A percentile compares a stretch with the other conserved stretches of the same genome.
Evolutionary conservation across 2,888 invertebrate genomes (phyloP).

Genomic region (Anthrax anthrax): DNA sequence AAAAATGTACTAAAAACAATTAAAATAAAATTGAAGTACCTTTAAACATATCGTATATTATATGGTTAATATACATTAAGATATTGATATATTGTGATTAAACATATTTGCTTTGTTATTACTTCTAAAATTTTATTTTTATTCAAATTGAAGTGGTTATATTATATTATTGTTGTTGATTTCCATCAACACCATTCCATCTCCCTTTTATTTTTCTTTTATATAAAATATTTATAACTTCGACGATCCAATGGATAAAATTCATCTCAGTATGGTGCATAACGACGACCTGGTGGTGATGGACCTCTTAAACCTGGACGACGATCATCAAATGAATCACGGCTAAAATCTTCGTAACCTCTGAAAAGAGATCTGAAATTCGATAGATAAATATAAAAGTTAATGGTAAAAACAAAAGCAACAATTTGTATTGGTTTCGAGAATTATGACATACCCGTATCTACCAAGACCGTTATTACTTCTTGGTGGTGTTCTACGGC

Average conservation of each 20-base stretch:
- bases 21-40: too few species aligned
- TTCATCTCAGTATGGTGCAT: conserved; percentile 61
- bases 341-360: conserved; percentile 78
- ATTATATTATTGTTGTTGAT: too few species aligned
- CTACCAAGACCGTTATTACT: conserved; percentile 33
- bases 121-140: too few species aligned
- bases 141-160: too few species aligned
- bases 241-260: conserved; percentile 18
- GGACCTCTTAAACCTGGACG: conserved; percentile 56
- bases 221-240: not conserved
- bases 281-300: conserved; percentile 71
- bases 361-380: conserved; percentile 29
- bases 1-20: too few species aligned
- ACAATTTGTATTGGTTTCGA: too few species aligned
- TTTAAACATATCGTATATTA: too few species aligned
- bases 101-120: too few species aligned
- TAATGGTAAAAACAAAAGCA: conserved; percentile 13
- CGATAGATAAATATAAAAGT: not conserved
- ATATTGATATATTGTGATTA: too few species aligned
- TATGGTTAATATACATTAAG: too few species aligned
- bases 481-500: conserved; percentile 60
- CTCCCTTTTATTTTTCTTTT: too few species aligned
- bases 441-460: conserved; percentile 33
- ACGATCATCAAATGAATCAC: conserved; percentile 77
- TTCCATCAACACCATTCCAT: too few species aligned